Conservation (phyloP, 2,113 vertebrate genomes). For the Myrmophylax atrothorax region DNA sequence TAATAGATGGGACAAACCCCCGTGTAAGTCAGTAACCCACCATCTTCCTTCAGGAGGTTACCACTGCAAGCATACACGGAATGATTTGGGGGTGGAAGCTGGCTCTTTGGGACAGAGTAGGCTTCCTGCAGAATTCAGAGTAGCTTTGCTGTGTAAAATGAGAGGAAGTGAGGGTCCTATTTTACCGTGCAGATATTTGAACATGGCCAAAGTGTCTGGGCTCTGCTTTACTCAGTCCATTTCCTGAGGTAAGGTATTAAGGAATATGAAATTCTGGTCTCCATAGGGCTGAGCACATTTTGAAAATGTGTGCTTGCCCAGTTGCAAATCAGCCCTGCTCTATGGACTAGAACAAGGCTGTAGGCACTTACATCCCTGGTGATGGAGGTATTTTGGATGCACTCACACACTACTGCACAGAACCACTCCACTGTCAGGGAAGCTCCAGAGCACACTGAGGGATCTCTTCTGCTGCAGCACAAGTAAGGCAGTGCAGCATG, state of each 20-base stretch:
- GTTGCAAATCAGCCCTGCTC: background rate
- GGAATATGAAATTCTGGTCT: background rate
- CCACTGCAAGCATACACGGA: background rate
- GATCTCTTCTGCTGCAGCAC: background rate
- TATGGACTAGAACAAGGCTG: background rate
- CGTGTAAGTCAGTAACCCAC: background rate
- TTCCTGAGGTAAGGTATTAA: background rate
- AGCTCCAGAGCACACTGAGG: background rate
- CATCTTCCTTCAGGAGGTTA: background rate
- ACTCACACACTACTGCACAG: background rate
- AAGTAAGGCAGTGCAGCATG: accelerated
- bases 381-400: background rate
- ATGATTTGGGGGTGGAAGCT: background rate
- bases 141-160: background rate
- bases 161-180: background rate
- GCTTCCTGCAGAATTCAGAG: background rate
- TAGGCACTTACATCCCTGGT: accelerated
- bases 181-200: background rate
- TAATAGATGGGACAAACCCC: background rate
- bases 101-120: background rate
- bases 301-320: background rate
- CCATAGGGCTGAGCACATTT: background rate
- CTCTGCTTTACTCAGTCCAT: background rate
- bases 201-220: background rate
- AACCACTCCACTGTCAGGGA: too few relatives aligned